Evolutionary conservation across 2,113 vertebrate genomes (phyloP).

Genomic region (Dissostichus mawsoni): DNA sequence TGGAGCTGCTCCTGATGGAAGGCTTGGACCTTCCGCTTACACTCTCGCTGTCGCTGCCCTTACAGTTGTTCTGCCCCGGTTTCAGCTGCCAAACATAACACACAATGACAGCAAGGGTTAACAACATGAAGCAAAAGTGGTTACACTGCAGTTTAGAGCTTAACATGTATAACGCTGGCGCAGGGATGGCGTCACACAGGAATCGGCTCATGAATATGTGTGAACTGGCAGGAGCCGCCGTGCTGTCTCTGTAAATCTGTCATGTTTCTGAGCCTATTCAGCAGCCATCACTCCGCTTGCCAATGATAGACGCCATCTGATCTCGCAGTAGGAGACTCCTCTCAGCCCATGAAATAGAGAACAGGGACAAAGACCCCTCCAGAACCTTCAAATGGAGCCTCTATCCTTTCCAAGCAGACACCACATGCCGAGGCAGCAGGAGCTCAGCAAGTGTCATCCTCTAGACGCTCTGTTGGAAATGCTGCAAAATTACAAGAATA

Average conservation of each 20-base stretch:
- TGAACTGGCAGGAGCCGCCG: constrained; percentile 69
- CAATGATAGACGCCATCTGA: constrained; percentile 79
- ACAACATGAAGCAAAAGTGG: constrained; percentile 45
- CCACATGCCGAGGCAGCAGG: constrained; percentile 77
- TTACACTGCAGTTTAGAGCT: constrained; percentile 45
- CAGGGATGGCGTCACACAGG: constrained; percentile 32
- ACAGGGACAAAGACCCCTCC: constrained; percentile 71
- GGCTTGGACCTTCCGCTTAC: constrained; percentile 90
- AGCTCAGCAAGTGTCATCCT: constrained; percentile 83
- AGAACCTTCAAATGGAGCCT: constrained; percentile 77
- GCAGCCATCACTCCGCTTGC: constrained; percentile 64
- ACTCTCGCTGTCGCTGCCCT: constrained; percentile 93
- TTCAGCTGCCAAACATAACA: constrained; percentile 87
- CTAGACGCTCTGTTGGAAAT: constrained; percentile 72
- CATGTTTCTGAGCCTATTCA: constrained; percentile 69
- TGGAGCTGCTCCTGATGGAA: constrained; percentile 91
- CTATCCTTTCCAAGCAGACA: constrained; percentile 76
- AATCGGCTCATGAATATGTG: constrained; percentile 70
- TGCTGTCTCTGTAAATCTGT: constrained; percentile 70
- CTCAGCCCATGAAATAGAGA: constrained; percentile 65
- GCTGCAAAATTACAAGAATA: constrained; percentile 65
- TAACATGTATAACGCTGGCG: constrained; percentile 26
- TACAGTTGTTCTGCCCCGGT: constrained; percentile 91
- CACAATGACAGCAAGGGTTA: constrained; percentile 55
- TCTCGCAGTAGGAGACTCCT: constrained; percentile 73